Base-by-base conservation (phyloP, 2,797 vertebrate species). In the Danio kyathit region DNA sequence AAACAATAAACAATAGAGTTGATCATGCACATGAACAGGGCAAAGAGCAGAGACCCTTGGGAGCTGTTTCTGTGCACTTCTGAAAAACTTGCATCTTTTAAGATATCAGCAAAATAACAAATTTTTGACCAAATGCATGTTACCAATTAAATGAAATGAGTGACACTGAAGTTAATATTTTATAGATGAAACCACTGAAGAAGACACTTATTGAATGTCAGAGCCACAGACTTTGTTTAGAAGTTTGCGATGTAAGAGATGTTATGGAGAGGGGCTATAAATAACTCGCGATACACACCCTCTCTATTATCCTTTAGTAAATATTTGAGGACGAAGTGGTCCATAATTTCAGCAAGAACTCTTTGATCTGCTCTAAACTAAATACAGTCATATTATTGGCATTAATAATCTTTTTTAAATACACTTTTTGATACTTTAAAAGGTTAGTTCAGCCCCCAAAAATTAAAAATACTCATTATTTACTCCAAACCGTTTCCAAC, bases 291-390 rank as follows among this genome's bases (percentile, higher is more conserved):
- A 57, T 41, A 74, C 78, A 75, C 52, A 71, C 82, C 82, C 79
- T 83, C 79, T 83, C 60, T 48, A 41, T 82, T 80, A 57, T 80
- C 61, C 43, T 72, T 51, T 16, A 70, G 72, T 82, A 77, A 85
- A 80, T 73, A 81, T 80, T 77, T 66, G 43, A 83, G 43, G 21
- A 70, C 43, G 40, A 44, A 10, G 72, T 12, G 14, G n/a, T 1
- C 10, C 12, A 60, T 75, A 48, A 40, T 67, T 67, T 56, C 5
- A 49, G n/a, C 10, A 40, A 40, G 51, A 17, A 67, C 21, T 46
- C 6, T 48, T 16, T 1, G 11, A 67, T 67, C 3, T 48, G 6
- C 7, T 57, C 7, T 77, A 59, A 29, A 57, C 11, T 10, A 57
- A 44, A 29, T 76, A n/a, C 5, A 10, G 49, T 13, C 2, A 52